phyloP scores from a whole-genome alignment of 2,113 vertebrate genomes.

The Prolemur simus region DNA sequence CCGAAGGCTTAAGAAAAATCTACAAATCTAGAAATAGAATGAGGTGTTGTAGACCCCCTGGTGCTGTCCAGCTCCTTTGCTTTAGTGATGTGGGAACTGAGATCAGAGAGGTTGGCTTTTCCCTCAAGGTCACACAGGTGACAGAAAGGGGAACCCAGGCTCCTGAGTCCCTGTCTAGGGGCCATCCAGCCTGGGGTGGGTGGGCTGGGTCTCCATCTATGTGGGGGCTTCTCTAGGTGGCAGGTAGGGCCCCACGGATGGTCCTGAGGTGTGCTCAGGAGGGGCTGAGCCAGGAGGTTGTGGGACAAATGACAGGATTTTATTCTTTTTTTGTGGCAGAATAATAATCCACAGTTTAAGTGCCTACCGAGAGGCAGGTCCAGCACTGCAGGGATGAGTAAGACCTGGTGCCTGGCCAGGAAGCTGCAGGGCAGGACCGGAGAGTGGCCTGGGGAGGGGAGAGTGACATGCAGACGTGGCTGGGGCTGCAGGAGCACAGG shows the following conservation, averaged over 20 bases:
- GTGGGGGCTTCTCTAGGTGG: neutral
- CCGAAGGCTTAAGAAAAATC: neutral
- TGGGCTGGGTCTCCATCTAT: neutral
- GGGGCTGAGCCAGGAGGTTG: neutral
- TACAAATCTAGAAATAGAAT: neutral
- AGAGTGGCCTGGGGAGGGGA: neutral
- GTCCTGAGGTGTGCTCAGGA: neutral
- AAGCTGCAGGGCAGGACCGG: rapidly evolving
- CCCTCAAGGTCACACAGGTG: neutral
- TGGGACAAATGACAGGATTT: neutral
- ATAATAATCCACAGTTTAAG: too few relatives aligned
- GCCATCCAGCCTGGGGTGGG: neutral
- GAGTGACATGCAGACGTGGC: rapidly evolving
- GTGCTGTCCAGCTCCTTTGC: neutral
- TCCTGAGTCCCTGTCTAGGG: neutral
- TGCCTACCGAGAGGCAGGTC: neutral
- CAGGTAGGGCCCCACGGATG: neutral
- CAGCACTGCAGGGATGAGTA: neutral
- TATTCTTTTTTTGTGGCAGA: too few relatives aligned
- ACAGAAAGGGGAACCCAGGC: neutral
- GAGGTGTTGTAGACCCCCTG: neutral
- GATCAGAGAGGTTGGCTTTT: neutral
- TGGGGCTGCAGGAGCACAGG: neutral
- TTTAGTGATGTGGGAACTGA: neutral
- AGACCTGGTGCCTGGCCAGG: neutral